These are phyloP conservation scores for Buphagus erythrorhynchus DNA, from an alignment of 2,797 vertebrate species.

Conservation along the genomic window DNA sequence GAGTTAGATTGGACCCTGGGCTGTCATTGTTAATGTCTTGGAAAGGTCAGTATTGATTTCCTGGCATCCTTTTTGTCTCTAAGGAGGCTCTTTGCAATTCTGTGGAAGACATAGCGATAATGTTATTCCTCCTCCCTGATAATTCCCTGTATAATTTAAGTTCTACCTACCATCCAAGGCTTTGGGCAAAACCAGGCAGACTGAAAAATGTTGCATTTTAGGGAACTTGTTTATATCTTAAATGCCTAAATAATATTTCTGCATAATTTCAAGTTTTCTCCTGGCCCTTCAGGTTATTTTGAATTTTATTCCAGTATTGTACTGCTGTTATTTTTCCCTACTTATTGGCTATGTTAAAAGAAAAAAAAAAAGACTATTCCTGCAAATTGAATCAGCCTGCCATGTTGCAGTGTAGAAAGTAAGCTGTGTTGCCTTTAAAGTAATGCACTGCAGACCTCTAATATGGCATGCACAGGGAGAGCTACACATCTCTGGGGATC, in stretches of 20 bases:
- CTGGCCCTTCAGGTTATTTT: neutral
- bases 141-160: neutral
- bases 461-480: neutral
- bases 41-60: slow-evolving; percentile 50
- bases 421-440: neutral
- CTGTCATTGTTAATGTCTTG: neutral
- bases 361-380: neutral
- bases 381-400: neutral
- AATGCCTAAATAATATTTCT: neutral
- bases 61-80: slow-evolving; percentile 8
- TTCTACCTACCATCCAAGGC: neutral
- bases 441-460: neutral
- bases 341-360: neutral
- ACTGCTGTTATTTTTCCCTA: neutral
- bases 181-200: neutral
- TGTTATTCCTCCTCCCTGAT: neutral
- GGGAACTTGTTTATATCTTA: neutral
- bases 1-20: neutral
- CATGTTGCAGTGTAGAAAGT: neutral
- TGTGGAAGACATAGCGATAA: neutral
- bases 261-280: neutral
- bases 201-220: neutral
- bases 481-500: neutral
- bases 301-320: neutral
- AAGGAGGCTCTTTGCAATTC: slow-evolving; percentile 2